phyloP scores from a whole-genome alignment of 2,113 vertebrate species.

The Marmota monax region DNA sequence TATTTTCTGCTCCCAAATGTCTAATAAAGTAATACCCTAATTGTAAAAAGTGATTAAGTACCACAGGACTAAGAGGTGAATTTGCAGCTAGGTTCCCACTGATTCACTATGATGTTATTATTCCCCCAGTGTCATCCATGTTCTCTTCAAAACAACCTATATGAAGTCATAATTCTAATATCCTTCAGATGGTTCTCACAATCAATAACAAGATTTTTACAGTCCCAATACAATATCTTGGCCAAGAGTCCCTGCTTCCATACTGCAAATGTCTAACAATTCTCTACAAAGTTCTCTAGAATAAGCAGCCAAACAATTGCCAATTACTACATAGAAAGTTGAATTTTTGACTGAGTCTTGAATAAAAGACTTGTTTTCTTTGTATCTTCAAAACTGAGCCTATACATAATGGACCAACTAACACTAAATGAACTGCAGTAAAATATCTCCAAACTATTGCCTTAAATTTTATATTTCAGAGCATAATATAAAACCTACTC shows the following conservation, averaged over 20 bases:
- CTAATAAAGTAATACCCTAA: not conserved
- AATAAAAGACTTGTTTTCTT: not conserved
- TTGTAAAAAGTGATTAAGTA: not conserved
- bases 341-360: not conserved
- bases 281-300: not conserved
- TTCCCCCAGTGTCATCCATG: not conserved
- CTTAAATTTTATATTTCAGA: not conserved
- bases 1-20: not conserved
- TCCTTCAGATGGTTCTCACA: not conserved
- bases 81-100: not conserved
- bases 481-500: not conserved
- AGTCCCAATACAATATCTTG: not conserved
- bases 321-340: not conserved
- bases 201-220: not conserved
- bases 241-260: not conserved
- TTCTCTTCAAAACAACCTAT: not conserved
- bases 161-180: not conserved
- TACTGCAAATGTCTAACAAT: constrained; percentile 9
- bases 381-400: not conserved
- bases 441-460: constrained; percentile 2
- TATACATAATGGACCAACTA: not conserved
- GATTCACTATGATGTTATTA: not conserved
- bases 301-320: not conserved
- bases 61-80: not conserved
- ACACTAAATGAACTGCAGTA: not conserved